phyloP scores from a whole-genome alignment of 2,113 vertebrate genomes.

The Rhinolophus ferrumequinum region DNA sequence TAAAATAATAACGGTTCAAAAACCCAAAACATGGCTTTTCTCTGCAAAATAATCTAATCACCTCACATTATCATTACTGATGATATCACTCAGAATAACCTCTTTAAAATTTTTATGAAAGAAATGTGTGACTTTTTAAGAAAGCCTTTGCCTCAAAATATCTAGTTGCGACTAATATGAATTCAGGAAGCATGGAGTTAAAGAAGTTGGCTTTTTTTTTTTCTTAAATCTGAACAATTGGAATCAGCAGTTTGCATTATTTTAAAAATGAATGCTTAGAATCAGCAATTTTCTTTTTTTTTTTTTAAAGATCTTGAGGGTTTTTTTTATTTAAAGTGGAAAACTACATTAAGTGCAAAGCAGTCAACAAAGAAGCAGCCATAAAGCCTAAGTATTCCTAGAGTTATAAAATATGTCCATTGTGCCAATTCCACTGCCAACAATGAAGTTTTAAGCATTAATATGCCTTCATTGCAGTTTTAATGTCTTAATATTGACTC shows the following conservation, averaged over 20 bases:
- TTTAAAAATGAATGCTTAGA: slow-evolving; percentile 88
- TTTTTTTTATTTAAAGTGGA: slow-evolving; percentile 91
- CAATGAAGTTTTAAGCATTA: slow-evolving; percentile 93
- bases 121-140: background rate
- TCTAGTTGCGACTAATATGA: background rate
- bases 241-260: slow-evolving; percentile 92
- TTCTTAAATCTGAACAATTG: slow-evolving; percentile 84
- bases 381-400: slow-evolving; percentile 92
- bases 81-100: slow-evolving; percentile 5
- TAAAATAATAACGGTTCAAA: background rate
- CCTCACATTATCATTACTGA: background rate
- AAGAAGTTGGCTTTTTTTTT: slow-evolving; percentile 84
- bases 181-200: slow-evolving; percentile 87
- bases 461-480: slow-evolving; percentile 94
- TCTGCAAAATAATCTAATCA: background rate
- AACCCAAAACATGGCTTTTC: background rate
- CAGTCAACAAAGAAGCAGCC: slow-evolving; percentile 89
- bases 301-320: slow-evolving; percentile 84
- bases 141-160: background rate
- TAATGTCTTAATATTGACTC: slow-evolving; percentile 94
- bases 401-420: slow-evolving; percentile 93
- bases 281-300: slow-evolving; percentile 88
- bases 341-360: slow-evolving; percentile 91
- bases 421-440: slow-evolving; percentile 91
- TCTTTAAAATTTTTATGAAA: background rate